Evolutionary conservation across 2,113 vertebrate species (phyloP), one percentile per base, ranked within the genome.

Genomic region (Smithornis capensis): DNA sequence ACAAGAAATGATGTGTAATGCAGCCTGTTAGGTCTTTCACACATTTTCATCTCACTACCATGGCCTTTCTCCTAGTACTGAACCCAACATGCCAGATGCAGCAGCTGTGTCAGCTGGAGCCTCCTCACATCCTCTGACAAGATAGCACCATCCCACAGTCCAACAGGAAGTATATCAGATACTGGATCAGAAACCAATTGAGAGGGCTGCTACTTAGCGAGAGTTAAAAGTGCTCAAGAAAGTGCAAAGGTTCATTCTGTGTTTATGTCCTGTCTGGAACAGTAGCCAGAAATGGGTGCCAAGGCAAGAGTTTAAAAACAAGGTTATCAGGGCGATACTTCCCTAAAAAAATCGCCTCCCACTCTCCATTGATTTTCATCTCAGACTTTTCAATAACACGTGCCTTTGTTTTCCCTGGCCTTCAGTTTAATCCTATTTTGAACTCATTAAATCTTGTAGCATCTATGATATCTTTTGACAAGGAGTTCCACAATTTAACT

Each of bases 1-100:
- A 68, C 4, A n/a, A 87, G 31, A 64, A 11, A 60, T 24, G 14
- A 79, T 0, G 0, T 40, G 37, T 2, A 5, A 0, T 40, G 40
- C 2, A 5, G 24, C 12, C 12, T 84, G 8, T 40, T 75, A 50
- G 7, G 18, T 50, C 29, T 70, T 90, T 50, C 28, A n/a, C 29
- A 25, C 18, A 4, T 80, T 87, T 65, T 70, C n/a, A 38, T 40
- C 35, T 62, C 23, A 70, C 3, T 17, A 27, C 7, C 17, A 29
- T 24, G 19, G 17, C 19, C 27, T 10, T 52, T 71, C 57, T 87
- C 14, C 25, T 7, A 17, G 6, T 59, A 8, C 14, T 55, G 28
- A 53, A 35, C 40, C 16, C 25, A 53, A 17, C 3, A 35, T 3
- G 6, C 49, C 28, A 69, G 55, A 75, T 3, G 2, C 7, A 68